Evolutionary conservation across 30 jellyfish, hydroid and myxozoan genomes (phyloP), one percentile per base, ranked within the genome.

Genomic region (Aurelia coerulea): DNA sequence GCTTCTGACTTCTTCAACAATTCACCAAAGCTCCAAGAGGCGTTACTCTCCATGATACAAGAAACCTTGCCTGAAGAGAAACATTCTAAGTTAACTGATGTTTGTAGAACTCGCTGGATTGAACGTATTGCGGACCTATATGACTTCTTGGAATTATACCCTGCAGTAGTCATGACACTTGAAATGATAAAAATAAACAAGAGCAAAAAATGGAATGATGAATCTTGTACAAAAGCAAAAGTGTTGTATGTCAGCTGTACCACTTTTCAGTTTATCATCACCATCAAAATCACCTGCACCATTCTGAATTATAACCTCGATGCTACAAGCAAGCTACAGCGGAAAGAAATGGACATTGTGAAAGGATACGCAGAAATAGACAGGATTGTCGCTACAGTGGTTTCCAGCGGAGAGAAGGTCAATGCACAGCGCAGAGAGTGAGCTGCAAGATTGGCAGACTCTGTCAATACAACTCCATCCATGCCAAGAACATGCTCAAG

Each of bases 401-500:
- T 15, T 15, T n/a, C 34, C 42, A 29, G 7, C 6, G 15, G 76
- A 29, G 76, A 66, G 42, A 66, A 66, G 11, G 13, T 66, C 42
- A 52, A 15, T n/a, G 76, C 10, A 15, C 2, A 66, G 34, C 34
- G 15, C 76, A n/a, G 42, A 15, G 76, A 15, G 42, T 66, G 76
- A 66, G 76, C 76, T 13, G 50, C 10, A n/a, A 32, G 51, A n/a
- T 67, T 67, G 8, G 78, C 78, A 14, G 51, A 67, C 42, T 19
- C 42, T 3, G 78, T 67, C 15, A 32, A 32, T 32, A n/a, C 78
- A 67, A 4, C 8, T 19, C 51, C 51, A 67, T 67, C 78, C 51
- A 67, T 67, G 78, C 78, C 78, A 67, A 19, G 78, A n/a, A 19
- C 51, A 10, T 67, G 78, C 51, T 19, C 51, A 19, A 67, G 78